Evolutionary conservation across 2,113 vertebrate genomes (phyloP).

Genomic region (Etheostoma cragini): DNA sequence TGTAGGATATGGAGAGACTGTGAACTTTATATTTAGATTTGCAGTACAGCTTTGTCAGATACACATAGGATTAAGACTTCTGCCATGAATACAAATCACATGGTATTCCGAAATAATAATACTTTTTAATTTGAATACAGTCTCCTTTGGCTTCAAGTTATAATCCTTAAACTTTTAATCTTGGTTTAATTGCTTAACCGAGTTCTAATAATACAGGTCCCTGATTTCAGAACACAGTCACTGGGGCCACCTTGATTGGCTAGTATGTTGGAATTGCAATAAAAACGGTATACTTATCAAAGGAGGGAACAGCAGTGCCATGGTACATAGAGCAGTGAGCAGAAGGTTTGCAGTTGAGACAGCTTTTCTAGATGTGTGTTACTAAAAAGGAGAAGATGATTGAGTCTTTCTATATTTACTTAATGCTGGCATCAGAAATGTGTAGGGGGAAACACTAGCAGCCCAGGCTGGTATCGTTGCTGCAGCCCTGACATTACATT

Average conservation of each 20-base stretch:
- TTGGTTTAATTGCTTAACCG: neutral
- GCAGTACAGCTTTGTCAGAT: neutral
- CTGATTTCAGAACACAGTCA: neutral
- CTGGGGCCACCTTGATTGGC: neutral
- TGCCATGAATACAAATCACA: neutral
- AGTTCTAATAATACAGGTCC: neutral
- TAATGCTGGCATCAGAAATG: neutral
- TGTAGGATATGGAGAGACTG: too few relatives aligned
- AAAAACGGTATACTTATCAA: neutral
- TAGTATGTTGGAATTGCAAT: neutral
- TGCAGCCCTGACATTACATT: neutral
- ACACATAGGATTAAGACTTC: neutral
- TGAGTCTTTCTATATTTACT: neutral
- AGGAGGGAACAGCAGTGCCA: neutral
- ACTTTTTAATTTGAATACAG: neutral
- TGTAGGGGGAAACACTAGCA: neutral
- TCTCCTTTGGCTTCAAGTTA: neutral
- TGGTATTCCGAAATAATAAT: neutral
- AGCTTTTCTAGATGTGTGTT: neutral
- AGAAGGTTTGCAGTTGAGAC: neutral
- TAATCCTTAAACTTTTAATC: neutral
- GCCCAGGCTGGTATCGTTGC: too few relatives aligned
- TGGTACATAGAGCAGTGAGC: neutral
- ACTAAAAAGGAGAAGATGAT: neutral
- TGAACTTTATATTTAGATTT: neutral